Base-by-base conservation (phyloP, 2,113 vertebrate species). In the Chunga burmeisteri region DNA sequence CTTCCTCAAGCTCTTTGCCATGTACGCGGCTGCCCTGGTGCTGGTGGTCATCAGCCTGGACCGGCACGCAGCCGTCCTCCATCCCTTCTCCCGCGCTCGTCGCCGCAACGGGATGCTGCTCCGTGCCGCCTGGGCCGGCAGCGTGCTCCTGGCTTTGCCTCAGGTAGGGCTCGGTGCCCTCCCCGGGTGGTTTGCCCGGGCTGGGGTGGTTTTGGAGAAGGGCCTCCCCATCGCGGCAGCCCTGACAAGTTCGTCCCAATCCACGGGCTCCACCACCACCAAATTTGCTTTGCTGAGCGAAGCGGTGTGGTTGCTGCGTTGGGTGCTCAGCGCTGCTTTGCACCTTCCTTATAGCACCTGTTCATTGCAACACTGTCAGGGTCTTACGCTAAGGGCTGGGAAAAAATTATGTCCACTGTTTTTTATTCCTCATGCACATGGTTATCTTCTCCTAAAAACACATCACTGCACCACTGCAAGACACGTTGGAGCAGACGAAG, bases 1-100 rank as follows among this genome's bases (percentile, higher is more conserved):
- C 97, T 99, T 99, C 95, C 98, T 99, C 53, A 99, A 99, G 96
- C 97, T 99, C 75, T 98, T 98, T n/a, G 98, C 98, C 13, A 99
- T 99, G 99, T 98, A 99, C 1, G 98, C 98, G 0, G 98, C 98
- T 0, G 98, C 98, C 18, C 97, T 99, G 90, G 98, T 99, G 92
- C 98, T 98, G 23, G 98, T 99, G 96, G 98, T 99, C 84, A 99
- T 99, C 97, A 99, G 99, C 94, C 87, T 99, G 94, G 99, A 99
- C 83, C 96, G 98, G 21, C 98, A 98, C 4, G 96, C 98, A 0
- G 98, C 98, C 32, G 90, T 99, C 73, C 98, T 99, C 67, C 97
- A 97, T 66, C 99, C 99, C 47, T 97, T 99, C 82, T 98, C 97
- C 73, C 95, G 96, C 2, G 98, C 98, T 83, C 96, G 97, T 29